Percentiles rank a stretch among this genome's conserved stretches.
Conservation (phyloP, 2,888 invertebrate genomes). For the Dascillus cervinus region DNA sequence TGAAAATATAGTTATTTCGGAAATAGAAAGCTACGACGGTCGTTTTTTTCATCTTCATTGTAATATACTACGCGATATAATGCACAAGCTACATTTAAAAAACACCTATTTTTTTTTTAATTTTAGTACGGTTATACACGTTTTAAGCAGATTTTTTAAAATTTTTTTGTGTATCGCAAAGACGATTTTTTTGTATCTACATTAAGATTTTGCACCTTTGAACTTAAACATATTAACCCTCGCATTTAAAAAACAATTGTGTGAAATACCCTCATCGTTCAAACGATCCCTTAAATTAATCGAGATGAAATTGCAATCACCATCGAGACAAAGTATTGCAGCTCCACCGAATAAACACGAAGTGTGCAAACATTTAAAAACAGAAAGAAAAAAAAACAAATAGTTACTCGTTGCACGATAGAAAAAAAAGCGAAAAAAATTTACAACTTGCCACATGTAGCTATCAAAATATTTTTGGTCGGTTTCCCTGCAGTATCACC, state of each 20-base stretch:
- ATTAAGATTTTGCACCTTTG: neutral
- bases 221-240: neutral
- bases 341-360: too few relatives aligned
- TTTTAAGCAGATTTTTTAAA: neutral
- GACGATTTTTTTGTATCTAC: neutral
- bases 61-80: slow-evolving; percentile 22
- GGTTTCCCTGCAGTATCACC: slow-evolving; percentile 75
- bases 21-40: slow-evolving; percentile 30
- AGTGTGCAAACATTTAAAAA: too few relatives aligned
- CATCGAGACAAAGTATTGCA: too few relatives aligned
- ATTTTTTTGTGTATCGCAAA: neutral
- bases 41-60: too few relatives aligned
- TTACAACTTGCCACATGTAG: slow-evolving; percentile 67
- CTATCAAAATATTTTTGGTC: slow-evolving; percentile 63
- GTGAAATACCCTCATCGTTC: neutral
- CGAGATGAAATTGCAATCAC: too few relatives aligned
- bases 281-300: too few relatives aligned
- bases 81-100: slow-evolving; percentile 39
- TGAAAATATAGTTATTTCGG: slow-evolving; percentile 41
- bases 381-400: too few relatives aligned
- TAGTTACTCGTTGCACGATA: too few relatives aligned
- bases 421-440: too few relatives aligned
- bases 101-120: slow-evolving; percentile 27
- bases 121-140: slow-evolving; percentile 17
- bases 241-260: neutral